These are phyloP conservation scores for Phalloptychus januarius DNA, from an alignment of 2,797 vertebrate species.

Conservation along the genomic window DNA sequence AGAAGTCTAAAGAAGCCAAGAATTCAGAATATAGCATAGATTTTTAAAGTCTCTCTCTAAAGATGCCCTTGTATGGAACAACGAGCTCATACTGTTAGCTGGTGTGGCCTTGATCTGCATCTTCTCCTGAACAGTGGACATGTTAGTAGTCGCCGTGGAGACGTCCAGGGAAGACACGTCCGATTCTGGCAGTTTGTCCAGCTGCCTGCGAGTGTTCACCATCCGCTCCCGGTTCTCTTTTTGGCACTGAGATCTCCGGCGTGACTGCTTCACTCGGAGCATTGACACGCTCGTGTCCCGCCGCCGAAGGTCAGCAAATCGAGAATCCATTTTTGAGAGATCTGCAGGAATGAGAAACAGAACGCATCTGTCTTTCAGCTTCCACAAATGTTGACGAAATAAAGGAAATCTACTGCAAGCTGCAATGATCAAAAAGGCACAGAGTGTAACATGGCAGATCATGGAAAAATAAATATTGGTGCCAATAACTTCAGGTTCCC, in stretches of 20 bases:
- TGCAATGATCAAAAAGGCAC: neutral
- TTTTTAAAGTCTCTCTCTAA: neutral
- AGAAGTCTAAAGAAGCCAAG: neutral
- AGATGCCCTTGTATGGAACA: neutral
- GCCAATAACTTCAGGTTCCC: too few species aligned
- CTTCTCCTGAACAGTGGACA: conserved; percentile 48
- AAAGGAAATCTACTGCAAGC: neutral
- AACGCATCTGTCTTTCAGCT: neutral
- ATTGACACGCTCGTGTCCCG: conserved; percentile 86
- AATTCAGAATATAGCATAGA: neutral
- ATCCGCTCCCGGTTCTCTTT: conserved; percentile 89
- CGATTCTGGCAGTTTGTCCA: conserved; percentile 76
- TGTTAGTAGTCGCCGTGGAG: conserved; percentile 45
- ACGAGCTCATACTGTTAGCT: conserved; percentile 54
- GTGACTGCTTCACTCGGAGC: conserved; percentile 87
- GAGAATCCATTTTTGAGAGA: conserved; percentile 75
- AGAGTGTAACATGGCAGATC: neutral
- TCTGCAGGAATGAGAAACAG: conserved; percentile 16
- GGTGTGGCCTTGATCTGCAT: conserved; percentile 28
- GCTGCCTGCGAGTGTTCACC: conserved; percentile 83
- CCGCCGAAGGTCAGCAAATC: conserved; percentile 82
- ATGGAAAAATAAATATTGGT: neutral
- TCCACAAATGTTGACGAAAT: neutral
- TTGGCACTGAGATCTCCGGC: conserved; percentile 85
- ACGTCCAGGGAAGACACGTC: conserved; percentile 69